These are phyloP conservation scores for Microcaecilia unicolor DNA, from an alignment of 2,797 vertebrate species.

Conservation along the genomic window DNA sequence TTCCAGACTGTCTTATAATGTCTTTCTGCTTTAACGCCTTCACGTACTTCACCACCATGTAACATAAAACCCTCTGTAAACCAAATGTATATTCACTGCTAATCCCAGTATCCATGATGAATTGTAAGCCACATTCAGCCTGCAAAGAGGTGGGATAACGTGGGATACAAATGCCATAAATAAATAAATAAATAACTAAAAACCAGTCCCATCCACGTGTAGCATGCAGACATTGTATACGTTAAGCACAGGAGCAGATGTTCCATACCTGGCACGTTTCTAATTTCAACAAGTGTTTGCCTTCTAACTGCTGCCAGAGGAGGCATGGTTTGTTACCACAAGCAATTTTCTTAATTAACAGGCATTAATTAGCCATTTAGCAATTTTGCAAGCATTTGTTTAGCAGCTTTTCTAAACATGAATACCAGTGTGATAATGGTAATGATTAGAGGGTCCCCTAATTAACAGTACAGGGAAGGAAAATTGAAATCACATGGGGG, in stretches of 20 bases:
- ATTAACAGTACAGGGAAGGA: slow-evolving; percentile 74
- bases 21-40: too few species aligned
- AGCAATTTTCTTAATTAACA: slow-evolving; percentile 81
- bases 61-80: too few species aligned
- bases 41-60: too few species aligned
- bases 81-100: too few species aligned
- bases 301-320: slow-evolving; percentile 70
- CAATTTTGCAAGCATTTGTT: slow-evolving; percentile 74
- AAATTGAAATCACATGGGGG: slow-evolving; percentile 74
- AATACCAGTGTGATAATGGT: slow-evolving; percentile 76
- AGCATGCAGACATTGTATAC: too few species aligned
- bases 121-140: too few species aligned
- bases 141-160: too few species aligned
- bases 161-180: too few species aligned
- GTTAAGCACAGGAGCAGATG: slow-evolving; percentile 58
- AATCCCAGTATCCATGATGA: too few species aligned
- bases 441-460: slow-evolving; percentile 74
- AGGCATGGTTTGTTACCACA: slow-evolving; percentile 72
- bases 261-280: slow-evolving; percentile 67
- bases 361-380: slow-evolving; percentile 80
- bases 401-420: slow-evolving; percentile 77
- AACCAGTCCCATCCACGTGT: too few species aligned
- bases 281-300: slow-evolving; percentile 71
- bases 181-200: too few species aligned
- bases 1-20: too few species aligned